A percentile compares a stretch with the other conserved stretches of the same genome.
Conservation (phyloP, 1,140 invertebrate species). For the Bombus difficillimus region DNA sequence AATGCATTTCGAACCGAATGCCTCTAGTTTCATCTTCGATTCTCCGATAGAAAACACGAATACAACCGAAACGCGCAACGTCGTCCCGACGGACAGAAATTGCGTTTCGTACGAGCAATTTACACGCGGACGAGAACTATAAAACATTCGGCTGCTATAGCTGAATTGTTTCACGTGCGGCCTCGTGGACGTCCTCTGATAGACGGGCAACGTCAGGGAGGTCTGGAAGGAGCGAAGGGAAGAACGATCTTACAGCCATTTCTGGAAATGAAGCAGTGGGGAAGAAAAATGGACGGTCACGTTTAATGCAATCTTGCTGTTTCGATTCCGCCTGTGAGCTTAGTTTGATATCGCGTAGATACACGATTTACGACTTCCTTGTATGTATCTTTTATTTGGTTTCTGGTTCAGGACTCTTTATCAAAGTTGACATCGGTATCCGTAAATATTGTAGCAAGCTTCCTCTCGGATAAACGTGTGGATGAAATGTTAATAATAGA, state of each 20-base stretch:
- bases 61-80: constrained; percentile 7
- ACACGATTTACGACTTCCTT: not conserved
- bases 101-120: constrained; percentile 37
- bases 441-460: not conserved
- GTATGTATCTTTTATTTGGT: not conserved
- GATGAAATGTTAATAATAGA: not conserved
- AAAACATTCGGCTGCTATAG: not conserved
- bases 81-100: constrained; percentile 16
- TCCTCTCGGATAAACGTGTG: not conserved
- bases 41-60: not conserved
- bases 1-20: no score
- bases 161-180: constrained; percentile 49
- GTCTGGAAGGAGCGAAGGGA: not conserved
- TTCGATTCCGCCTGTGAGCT: not conserved
- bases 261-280: constrained; percentile 19
- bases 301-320: constrained; percentile 30
- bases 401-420: not conserved
- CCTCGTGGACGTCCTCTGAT: constrained; percentile 27
- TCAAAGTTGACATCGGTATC: not conserved
- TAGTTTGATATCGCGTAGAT: not conserved
- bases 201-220: constrained; percentile 4
- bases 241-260: constrained; percentile 38
- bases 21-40: not conserved
- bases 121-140: constrained; percentile 9
- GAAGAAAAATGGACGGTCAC: constrained; percentile 19